Conservation (phyloP, 2,888 invertebrate genomes). For the Psylliodes chrysocephalus region DNA sequence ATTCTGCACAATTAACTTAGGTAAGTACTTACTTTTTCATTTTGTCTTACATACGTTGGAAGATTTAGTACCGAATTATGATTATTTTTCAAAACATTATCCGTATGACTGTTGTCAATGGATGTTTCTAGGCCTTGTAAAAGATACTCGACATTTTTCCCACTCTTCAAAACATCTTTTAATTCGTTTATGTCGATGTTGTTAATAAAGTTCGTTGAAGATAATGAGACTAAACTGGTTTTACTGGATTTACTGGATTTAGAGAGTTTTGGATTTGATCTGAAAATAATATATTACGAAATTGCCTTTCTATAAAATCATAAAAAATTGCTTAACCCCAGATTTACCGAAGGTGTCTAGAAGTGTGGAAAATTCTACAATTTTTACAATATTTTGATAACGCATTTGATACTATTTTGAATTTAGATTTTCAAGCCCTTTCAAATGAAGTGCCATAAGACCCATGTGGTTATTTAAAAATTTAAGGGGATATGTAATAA, state of each 20-base stretch:
- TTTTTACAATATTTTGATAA: too few relatives aligned
- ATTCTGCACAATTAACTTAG: too few relatives aligned
- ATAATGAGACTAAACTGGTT: slow-evolving; percentile 53
- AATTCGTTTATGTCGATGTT: slow-evolving; percentile 68
- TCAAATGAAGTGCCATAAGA: too few relatives aligned
- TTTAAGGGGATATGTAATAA: too few relatives aligned
- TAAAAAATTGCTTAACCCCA: too few relatives aligned
- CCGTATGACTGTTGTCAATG: slow-evolving; percentile 59
- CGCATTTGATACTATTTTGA: too few relatives aligned
- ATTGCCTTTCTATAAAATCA: too few relatives aligned
- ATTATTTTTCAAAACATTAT: slow-evolving; percentile 50
- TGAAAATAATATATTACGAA: slow-evolving; percentile 29
- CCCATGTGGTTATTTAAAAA: too few relatives aligned
- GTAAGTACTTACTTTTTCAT: slow-evolving; percentile 72
- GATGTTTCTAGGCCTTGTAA: slow-evolving; percentile 58
- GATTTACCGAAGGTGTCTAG: too few relatives aligned
- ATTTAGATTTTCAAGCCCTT: too few relatives aligned
- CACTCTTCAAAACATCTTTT: slow-evolving; percentile 75
- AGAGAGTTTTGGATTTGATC: slow-evolving; percentile 44
- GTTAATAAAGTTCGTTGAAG: slow-evolving; percentile 64
- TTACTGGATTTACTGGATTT: slow-evolving; percentile 53
- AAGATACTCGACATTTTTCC: slow-evolving; percentile 74
- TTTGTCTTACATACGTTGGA: slow-evolving; percentile 77
- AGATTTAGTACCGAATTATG: slow-evolving; percentile 75
- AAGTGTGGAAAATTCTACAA: too few relatives aligned